These are phyloP conservation scores for Eupithecia pulchellata DNA, from an alignment of 2,888 invertebrate genomes.

Conservation along the genomic window DNA sequence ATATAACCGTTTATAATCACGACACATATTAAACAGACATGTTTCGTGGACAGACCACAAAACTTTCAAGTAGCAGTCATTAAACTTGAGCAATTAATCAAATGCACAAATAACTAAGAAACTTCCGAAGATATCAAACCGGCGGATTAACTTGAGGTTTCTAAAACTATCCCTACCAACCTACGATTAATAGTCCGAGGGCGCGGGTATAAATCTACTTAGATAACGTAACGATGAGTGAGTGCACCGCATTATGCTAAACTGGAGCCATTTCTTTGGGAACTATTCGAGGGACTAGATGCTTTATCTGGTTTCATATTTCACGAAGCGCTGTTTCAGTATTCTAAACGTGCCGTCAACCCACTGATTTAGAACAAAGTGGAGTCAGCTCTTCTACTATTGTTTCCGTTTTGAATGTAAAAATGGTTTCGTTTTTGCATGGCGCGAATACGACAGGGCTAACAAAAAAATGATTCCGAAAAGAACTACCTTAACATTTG, in stretches of 20 bases:
- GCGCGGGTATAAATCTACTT: constrained; percentile 66
- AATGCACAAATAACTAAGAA: constrained; percentile 31
- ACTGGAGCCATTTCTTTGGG: constrained; percentile 69
- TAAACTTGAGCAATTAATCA: constrained; percentile 32
- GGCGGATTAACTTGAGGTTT: constrained; percentile 1
- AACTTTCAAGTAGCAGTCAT: constrained; percentile 10
- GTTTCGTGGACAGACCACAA: background rate
- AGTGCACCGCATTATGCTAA: constrained; percentile 74
- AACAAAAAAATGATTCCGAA: background rate
- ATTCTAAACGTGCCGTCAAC: constrained; percentile 49
- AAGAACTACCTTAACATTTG: no score
- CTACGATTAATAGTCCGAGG: constrained; percentile 63
- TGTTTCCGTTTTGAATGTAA: constrained; percentile 25
- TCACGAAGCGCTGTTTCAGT: constrained; percentile 58
- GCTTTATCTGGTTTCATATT: constrained; percentile 71
- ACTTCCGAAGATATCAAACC: background rate
- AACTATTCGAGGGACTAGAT: constrained; percentile 68
- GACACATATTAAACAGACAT: background rate
- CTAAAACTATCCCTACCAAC: constrained; percentile 49
- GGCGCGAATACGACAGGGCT: background rate
- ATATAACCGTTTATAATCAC: no score
- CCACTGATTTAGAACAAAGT: constrained; percentile 49
- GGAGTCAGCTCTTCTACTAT: constrained; percentile 35
- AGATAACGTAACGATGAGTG: constrained; percentile 76
- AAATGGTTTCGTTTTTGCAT: constrained; percentile 12